phyloP scores from a whole-genome alignment of 2,113 vertebrate species.

The Alethe diademata region DNA sequence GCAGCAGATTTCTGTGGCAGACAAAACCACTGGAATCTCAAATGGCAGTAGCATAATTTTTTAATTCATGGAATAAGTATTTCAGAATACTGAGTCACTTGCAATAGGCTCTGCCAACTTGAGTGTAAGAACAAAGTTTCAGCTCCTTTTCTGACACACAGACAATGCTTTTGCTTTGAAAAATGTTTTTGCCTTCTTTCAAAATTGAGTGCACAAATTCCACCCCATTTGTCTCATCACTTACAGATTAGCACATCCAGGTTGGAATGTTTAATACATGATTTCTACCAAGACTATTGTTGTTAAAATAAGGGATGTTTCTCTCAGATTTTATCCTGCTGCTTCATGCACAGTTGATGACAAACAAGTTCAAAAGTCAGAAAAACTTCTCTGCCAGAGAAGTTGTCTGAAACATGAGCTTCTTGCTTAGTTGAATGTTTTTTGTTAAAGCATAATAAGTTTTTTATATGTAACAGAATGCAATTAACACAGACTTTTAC shows the following conservation, averaged over 20 bases:
- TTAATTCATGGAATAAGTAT: background rate
- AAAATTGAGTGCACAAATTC: background rate
- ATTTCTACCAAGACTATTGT: background rate
- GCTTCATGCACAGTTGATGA: background rate
- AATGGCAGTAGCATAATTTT: background rate
- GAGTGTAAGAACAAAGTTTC: background rate
- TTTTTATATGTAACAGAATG: background rate
- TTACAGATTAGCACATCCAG: background rate
- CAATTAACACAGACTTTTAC: slow-evolving; percentile 66
- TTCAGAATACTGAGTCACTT: background rate
- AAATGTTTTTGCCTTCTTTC: background rate
- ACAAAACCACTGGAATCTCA: background rate
- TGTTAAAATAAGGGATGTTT: background rate
- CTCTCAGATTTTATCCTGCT: background rate
- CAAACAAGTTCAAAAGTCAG: background rate
- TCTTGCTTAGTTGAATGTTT: background rate
- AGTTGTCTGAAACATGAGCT: background rate
- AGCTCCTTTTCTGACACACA: background rate
- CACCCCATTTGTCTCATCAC: background rate
- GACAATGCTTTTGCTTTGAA: background rate
- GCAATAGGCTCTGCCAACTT: background rate
- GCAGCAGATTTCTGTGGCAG: background rate
- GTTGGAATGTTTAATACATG: background rate
- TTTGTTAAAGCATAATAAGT: background rate
- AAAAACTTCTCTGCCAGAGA: background rate